Evolutionary conservation across 2,888 invertebrate species (phyloP).

Genomic region (Macaria liturata): DNA sequence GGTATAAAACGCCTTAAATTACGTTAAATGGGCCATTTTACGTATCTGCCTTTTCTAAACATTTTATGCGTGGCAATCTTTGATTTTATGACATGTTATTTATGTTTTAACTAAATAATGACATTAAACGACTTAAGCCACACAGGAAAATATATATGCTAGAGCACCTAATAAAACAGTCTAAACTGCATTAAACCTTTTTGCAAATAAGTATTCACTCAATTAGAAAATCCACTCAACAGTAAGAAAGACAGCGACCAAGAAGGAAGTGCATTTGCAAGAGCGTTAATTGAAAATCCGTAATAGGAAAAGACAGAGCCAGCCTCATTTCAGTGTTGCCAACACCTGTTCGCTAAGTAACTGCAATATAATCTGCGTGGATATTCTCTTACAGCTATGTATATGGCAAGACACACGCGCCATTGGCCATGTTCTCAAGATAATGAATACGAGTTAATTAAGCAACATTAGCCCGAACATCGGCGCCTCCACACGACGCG

Average conservation of each 20-base stretch:
- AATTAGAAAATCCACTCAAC: too few species aligned
- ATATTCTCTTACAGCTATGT: constrained; percentile 42
- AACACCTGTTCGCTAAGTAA: constrained; percentile 20
- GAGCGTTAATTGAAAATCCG: constrained; percentile 37
- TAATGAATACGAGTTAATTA: constrained; percentile 83
- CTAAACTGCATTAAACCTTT: too few species aligned
- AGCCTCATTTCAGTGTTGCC: constrained; percentile 29
- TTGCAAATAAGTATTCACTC: too few species aligned
- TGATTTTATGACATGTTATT: constrained; percentile 17
- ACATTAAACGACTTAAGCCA: neutral
- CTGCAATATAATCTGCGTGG: constrained; percentile 8
- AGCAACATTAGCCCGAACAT: constrained; percentile 76
- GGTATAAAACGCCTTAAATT: constrained; percentile 27
- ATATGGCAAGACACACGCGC: constrained; percentile 54
- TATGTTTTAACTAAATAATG: constrained; percentile 8
- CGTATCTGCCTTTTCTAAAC: constrained; percentile 20
- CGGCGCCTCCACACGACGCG: constrained; percentile 76
- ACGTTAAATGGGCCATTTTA: constrained; percentile 26
- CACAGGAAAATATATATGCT: too few species aligned
- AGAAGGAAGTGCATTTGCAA: constrained; percentile 1
- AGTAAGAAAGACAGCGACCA: too few species aligned
- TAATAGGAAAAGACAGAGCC: constrained; percentile 41
- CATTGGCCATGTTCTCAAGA: constrained; percentile 55
- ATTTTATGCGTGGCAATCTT: constrained; percentile 21
- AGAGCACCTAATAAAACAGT: too few species aligned